Evolutionary conservation across 1,140 invertebrate genomes (phyloP).

Genomic region (Heliconius hewitsoni): DNA sequence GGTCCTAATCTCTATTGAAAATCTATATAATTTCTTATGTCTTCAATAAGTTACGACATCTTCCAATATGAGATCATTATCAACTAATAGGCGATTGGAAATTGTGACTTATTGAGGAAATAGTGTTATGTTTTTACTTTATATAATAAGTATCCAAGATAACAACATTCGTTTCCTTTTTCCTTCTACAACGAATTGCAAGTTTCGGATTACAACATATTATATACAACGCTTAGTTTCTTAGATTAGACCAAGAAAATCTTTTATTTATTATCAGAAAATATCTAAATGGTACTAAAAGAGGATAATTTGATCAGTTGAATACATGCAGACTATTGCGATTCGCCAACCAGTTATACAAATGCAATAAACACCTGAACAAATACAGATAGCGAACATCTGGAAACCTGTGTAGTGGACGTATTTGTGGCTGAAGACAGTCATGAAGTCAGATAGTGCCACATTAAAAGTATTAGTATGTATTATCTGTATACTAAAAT

Average conservation of each 20-base stretch:
- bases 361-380: slow-evolving; percentile 6
- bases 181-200: background rate
- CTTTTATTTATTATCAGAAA: too few species aligned
- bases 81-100: background rate
- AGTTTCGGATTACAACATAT: background rate
- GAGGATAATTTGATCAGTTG: background rate
- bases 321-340: background rate
- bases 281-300: too few species aligned
- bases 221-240: background rate
- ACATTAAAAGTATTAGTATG: too few species aligned
- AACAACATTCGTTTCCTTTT: background rate
- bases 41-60: slow-evolving; percentile 4
- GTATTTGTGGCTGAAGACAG: background rate
- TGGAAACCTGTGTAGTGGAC: background rate
- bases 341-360: background rate
- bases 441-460: background rate
- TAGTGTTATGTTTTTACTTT: background rate
- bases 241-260: too few species aligned
- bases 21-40: slow-evolving; percentile 1
- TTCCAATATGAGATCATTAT: slow-evolving; percentile 6
- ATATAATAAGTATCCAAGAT: background rate
- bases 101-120: background rate
- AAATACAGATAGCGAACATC: background rate
- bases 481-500: too few species aligned
- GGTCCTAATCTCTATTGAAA: slow-evolving; percentile 2